Evolutionary conservation across 2,113 vertebrate genomes (phyloP).

Genomic region (Caretta caretta): DNA sequence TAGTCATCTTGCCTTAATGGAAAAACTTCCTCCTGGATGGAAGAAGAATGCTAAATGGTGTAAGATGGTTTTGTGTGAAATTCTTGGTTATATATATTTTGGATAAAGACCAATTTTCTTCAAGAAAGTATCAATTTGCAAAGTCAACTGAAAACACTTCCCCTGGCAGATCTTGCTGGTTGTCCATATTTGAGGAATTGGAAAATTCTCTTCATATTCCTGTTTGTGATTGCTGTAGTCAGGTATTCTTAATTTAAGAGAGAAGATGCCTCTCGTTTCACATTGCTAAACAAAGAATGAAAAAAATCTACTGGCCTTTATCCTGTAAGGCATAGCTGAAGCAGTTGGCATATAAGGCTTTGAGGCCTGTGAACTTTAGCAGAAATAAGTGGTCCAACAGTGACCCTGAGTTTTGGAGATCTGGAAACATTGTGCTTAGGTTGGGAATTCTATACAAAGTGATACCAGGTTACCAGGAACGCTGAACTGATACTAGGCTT

Average conservation of each 20-base stretch:
- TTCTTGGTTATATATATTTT: not conserved
- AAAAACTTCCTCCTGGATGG: fast-evolving
- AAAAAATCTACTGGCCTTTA: not conserved
- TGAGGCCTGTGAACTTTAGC: not conserved
- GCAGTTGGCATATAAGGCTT: not conserved
- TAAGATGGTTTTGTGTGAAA: not conserved
- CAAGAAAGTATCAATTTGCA: not conserved
- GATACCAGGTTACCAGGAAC: not conserved
- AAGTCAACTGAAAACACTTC: not conserved
- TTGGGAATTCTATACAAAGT: not conserved
- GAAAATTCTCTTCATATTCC: not conserved
- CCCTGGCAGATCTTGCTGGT: not conserved
- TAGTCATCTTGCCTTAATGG: not conserved
- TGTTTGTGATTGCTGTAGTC: constrained; percentile 24
- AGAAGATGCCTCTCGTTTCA: not conserved
- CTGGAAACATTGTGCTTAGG: not conserved
- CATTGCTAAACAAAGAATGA: not conserved
- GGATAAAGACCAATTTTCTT: not conserved
- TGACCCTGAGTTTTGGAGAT: not conserved
- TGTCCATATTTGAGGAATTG: not conserved
- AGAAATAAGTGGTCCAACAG: not conserved
- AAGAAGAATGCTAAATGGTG: fast-evolving
- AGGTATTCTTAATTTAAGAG: not conserved
- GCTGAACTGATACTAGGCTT: not conserved
- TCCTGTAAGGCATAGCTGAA: not conserved